A percentile compares a stretch with the other conserved stretches of the same genome.
phyloP scores from a whole-genome alignment of 2,113 vertebrate species.

The Nesospiza acunhae region DNA sequence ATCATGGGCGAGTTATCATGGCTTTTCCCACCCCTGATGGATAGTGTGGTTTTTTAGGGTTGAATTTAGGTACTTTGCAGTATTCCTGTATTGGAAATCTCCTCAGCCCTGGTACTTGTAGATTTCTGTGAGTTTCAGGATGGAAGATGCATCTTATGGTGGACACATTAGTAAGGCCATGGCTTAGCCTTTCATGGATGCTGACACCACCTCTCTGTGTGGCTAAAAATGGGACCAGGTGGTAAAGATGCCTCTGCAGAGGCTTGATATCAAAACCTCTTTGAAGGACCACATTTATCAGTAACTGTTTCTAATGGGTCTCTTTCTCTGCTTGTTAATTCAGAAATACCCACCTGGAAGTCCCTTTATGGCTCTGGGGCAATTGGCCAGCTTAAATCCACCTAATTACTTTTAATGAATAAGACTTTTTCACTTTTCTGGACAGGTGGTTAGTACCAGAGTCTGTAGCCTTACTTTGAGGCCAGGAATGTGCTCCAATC shows the following conservation, averaged over 20 bases:
- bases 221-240: neutral
- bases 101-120: neutral
- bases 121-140: neutral
- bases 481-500: neutral
- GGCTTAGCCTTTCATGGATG: neutral
- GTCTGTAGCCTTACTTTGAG: neutral
- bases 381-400: conserved; percentile 40
- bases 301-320: neutral
- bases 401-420: conserved; percentile 43
- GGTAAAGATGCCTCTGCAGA: neutral
- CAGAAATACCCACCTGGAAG: conserved; percentile 2
- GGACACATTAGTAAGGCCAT: neutral
- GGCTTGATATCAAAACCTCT: neutral
- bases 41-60: neutral
- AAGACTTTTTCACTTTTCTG: neutral
- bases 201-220: neutral
- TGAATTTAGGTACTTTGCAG: neutral
- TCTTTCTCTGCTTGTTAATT: conserved; percentile 30
- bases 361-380: neutral
- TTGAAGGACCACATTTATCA: neutral
- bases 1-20: rapidly evolving
- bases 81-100: neutral
- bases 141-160: neutral
- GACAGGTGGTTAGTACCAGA: neutral
- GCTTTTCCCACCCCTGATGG: neutral